Evolutionary conservation across 2,888 invertebrate genomes (phyloP).

Genomic region (Sinhomidia bicolor): DNA sequence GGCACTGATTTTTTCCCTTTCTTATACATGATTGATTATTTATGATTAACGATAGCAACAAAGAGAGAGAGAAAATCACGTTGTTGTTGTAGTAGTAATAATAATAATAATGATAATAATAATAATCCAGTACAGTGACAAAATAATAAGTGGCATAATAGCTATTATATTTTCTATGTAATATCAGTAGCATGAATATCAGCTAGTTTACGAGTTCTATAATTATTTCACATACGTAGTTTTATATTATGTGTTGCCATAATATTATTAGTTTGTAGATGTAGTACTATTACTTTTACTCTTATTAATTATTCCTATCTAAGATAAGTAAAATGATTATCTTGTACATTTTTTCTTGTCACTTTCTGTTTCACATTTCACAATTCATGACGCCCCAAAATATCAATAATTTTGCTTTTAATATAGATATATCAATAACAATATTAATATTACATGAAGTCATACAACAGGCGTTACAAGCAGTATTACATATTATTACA

Average conservation of each 20-base stretch:
- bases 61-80: slow-evolving; percentile 22
- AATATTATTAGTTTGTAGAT: no score
- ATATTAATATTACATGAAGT: slow-evolving; percentile 17
- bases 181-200: slow-evolving; percentile 66
- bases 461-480: neutral
- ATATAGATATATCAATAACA: neutral
- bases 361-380: slow-evolving; percentile 73
- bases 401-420: neutral
- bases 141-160: slow-evolving; percentile 23
- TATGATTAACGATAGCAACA: slow-evolving; percentile 22
- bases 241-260: neutral
- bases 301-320: neutral
- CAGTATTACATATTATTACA: neutral
- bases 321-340: slow-evolving; percentile 65
- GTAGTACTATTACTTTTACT: neutral
- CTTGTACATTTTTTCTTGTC: slow-evolving; percentile 76
- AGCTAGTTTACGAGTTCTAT: slow-evolving; percentile 37
- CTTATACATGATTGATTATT: neutral
- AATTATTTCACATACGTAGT: neutral
- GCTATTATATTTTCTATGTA: neutral
- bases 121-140: neutral
- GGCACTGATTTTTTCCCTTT: neutral
- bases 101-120: neutral
- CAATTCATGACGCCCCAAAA: slow-evolving; percentile 50
- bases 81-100: no score